Evolutionary conservation across 2,888 invertebrate species (phyloP).

Genomic region (Drosophila limbata): DNA sequence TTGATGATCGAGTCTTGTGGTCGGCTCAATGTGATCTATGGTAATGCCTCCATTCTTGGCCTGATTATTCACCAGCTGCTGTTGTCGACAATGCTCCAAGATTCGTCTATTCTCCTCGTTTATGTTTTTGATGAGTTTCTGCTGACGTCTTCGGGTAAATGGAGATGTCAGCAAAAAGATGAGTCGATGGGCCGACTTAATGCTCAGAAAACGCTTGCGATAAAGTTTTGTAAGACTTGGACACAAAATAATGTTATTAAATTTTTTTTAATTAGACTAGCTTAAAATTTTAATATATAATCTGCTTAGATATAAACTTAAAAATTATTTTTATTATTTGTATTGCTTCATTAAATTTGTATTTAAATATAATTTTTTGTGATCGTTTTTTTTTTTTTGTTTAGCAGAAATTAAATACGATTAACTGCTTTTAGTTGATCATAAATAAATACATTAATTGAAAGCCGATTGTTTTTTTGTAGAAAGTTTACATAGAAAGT

Average conservation of each 20-base stretch:
- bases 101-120: constrained; percentile 50
- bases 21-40: constrained; percentile 28
- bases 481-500: too few relatives aligned
- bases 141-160: constrained; percentile 43
- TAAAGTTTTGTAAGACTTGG: constrained; percentile 55
- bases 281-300: too few relatives aligned
- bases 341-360: too few relatives aligned
- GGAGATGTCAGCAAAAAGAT: constrained; percentile 51
- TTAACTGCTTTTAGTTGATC: too few relatives aligned
- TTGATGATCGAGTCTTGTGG: constrained; percentile 15
- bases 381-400: too few relatives aligned
- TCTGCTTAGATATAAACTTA: too few relatives aligned
- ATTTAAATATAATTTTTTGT: too few relatives aligned
- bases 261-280: too few relatives aligned
- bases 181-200: constrained; percentile 54
- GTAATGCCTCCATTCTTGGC: constrained; percentile 10
- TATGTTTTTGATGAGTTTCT: constrained; percentile 42
- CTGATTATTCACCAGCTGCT: neutral
- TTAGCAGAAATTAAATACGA: too few relatives aligned
- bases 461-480: too few relatives aligned
- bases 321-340: too few relatives aligned
- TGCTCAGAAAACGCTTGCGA: constrained; percentile 57
- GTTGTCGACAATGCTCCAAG: constrained; percentile 20
- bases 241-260: neutral
- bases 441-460: too few relatives aligned